Conservation (phyloP, 1,140 invertebrate species). For the Leptopilina boulardi region DNA sequence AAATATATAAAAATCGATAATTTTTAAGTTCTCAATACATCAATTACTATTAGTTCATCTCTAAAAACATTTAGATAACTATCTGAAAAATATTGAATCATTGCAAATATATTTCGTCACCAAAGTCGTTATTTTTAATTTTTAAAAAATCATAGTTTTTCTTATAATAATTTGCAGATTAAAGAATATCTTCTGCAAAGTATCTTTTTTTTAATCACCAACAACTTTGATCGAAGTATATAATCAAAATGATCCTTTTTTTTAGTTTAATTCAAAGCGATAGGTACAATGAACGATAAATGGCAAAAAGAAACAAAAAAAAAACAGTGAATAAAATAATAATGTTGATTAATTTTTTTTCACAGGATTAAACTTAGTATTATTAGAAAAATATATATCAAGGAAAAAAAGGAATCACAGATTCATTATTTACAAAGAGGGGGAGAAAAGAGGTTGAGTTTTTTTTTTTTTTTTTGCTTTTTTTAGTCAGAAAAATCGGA, state of each 20-base stretch:
- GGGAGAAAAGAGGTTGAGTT: constrained; percentile 44
- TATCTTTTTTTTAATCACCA: too few species aligned
- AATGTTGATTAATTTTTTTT: not conserved
- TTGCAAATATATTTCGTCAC: too few species aligned
- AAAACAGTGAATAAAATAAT: constrained; percentile 15
- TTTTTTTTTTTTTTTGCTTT: constrained; percentile 17
- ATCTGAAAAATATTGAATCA: not conserved
- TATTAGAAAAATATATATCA: constrained; percentile 66
- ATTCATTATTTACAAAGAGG: constrained; percentile 65
- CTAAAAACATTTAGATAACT: not conserved
- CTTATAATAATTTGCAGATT: too few species aligned
- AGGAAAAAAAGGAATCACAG: constrained; percentile 64
- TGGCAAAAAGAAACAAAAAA: constrained; percentile 14
- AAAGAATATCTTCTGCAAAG: too few species aligned
- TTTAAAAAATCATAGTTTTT: too few species aligned
- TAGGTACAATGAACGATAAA: constrained; percentile 35
- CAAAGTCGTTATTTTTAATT: too few species aligned
- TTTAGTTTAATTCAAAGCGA: not conserved
- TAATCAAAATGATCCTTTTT: not conserved
- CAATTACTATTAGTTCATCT: constrained; percentile 13
- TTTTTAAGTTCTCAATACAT: not conserved
- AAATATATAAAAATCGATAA: not conserved
- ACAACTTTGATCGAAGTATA: too few species aligned
- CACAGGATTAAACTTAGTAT: constrained; percentile 36
- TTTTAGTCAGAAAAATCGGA: constrained; percentile 67